Evolutionary conservation across 2,888 invertebrate species (phyloP).

Genomic region (Aelia acuminata): DNA sequence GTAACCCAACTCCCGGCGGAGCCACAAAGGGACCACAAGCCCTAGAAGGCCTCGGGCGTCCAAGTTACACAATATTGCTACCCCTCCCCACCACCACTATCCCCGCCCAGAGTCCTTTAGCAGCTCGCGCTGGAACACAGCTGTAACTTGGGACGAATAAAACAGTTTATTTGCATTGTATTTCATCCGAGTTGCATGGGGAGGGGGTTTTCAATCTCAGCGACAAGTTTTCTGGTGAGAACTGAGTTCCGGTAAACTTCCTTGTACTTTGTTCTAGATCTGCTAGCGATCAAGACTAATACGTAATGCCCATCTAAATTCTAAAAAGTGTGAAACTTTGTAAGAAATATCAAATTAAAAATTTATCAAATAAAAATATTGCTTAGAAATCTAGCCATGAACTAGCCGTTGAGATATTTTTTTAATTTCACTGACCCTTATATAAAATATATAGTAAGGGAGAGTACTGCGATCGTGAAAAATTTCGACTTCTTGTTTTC

Average conservation of each 20-base stretch:
- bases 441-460: too few relatives aligned
- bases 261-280: background rate
- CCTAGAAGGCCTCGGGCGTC: slow-evolving; percentile 6
- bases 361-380: too few relatives aligned
- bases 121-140: background rate
- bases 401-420: too few relatives aligned
- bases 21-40: slow-evolving; percentile 47
- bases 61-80: slow-evolving; percentile 37
- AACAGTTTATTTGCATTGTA: slow-evolving; percentile 30
- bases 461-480: too few relatives aligned
- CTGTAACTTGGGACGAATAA: background rate
- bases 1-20: background rate
- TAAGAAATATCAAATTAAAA: too few relatives aligned
- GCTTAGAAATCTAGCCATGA: too few relatives aligned
- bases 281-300: background rate
- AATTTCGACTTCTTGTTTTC: too few relatives aligned
- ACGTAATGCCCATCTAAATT: too few relatives aligned
- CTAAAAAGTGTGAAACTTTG: too few relatives aligned
- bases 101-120: background rate
- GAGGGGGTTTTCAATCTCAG: background rate
- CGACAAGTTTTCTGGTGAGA: background rate
- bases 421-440: too few relatives aligned
- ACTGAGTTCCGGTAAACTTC: background rate
- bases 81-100: background rate
- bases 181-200: background rate